phyloP scores from a whole-genome alignment of 1,140 invertebrate species.

The Mycetomoellerius zeteki region DNA sequence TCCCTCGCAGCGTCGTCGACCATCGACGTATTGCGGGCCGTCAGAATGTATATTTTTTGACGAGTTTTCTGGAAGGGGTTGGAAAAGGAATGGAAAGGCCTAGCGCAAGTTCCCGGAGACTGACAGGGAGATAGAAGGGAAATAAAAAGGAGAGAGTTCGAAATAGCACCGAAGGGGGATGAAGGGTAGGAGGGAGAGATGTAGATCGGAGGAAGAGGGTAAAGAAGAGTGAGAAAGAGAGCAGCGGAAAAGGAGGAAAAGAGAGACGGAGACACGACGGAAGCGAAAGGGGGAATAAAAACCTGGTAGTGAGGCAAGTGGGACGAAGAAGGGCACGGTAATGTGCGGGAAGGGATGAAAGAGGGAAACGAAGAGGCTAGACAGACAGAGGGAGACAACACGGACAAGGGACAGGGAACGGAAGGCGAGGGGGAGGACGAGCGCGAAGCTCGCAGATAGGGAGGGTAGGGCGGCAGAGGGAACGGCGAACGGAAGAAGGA shows the following conservation, averaged over 20 bases:
- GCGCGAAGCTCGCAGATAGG: conserved; percentile 47
- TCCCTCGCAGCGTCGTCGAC: background rate
- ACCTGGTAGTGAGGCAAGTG: conserved; percentile 14
- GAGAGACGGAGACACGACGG: conserved; percentile 33
- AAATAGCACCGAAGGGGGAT: conserved; percentile 71
- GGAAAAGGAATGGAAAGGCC: conserved; percentile 35
- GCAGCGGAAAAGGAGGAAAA: background rate
- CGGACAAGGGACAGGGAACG: conserved; percentile 21
- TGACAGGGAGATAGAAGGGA: conserved; percentile 55
- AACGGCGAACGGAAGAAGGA: conserved; percentile 53
- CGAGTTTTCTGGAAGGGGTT: conserved; percentile 69
- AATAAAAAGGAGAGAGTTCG: conserved; percentile 74
- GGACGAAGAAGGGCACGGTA: conserved; percentile 58
- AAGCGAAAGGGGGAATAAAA: conserved; percentile 51
- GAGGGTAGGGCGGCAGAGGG: conserved; percentile 25
- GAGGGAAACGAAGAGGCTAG: conserved; percentile 54
- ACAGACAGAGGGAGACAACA: conserved; percentile 63
- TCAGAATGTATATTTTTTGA: conserved; percentile 77
- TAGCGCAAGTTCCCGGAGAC: conserved; percentile 48
- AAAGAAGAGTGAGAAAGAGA: conserved; percentile 55
- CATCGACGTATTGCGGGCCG: conserved; percentile 70
- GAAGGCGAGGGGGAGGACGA: conserved; percentile 17
- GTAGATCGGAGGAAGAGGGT: background rate
- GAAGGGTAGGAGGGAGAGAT: conserved; percentile 44
- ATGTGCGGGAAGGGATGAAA: conserved; percentile 38